These are phyloP conservation scores for Spodoptera frugiperda DNA, from an alignment of 1,140 invertebrate species.

Conservation along the genomic window DNA sequence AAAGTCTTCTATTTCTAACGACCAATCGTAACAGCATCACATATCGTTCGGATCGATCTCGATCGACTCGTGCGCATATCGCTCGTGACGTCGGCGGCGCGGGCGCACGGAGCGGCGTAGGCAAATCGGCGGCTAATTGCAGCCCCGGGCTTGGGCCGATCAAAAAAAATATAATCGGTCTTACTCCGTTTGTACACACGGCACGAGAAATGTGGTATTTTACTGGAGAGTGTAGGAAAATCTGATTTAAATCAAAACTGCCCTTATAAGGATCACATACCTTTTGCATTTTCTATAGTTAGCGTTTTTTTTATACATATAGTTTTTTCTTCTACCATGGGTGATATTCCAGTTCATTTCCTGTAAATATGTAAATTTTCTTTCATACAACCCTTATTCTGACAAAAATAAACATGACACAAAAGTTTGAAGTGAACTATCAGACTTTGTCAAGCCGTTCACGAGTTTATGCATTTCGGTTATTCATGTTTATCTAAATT, in stretches of 20 bases:
- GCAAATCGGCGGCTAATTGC: slow-evolving; percentile 60
- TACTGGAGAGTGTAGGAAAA: neutral
- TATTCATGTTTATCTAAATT: neutral
- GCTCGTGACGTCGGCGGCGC: slow-evolving; percentile 31
- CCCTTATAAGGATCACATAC: too few species aligned
- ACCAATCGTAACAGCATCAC: slow-evolving; percentile 21
- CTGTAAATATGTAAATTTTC: too few species aligned
- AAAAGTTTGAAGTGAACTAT: too few species aligned
- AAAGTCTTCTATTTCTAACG: slow-evolving; percentile 15
- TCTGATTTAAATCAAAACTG: neutral
- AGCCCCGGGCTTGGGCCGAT: slow-evolving; percentile 46
- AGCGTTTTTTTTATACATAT: too few species aligned
- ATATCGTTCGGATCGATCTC: slow-evolving; percentile 39
- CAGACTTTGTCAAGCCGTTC: too few species aligned
- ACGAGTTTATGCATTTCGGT: neutral
- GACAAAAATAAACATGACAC: too few species aligned
- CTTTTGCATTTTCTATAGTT: too few species aligned
- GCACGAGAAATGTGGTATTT: slow-evolving; percentile 5
- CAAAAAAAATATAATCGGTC: slow-evolving; percentile 33
- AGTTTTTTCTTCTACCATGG: too few species aligned
- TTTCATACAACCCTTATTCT: too few species aligned
- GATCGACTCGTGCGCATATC: slow-evolving; percentile 25
- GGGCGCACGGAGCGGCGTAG: slow-evolving; percentile 47
- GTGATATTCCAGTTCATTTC: too few species aligned
- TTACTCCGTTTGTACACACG: slow-evolving; percentile 38